Percentiles rank a stretch among this genome's conserved stretches.
These are phyloP conservation scores for Taurulus bubalis DNA, from an alignment of 2,113 vertebrate species.

Conservation along the genomic window DNA sequence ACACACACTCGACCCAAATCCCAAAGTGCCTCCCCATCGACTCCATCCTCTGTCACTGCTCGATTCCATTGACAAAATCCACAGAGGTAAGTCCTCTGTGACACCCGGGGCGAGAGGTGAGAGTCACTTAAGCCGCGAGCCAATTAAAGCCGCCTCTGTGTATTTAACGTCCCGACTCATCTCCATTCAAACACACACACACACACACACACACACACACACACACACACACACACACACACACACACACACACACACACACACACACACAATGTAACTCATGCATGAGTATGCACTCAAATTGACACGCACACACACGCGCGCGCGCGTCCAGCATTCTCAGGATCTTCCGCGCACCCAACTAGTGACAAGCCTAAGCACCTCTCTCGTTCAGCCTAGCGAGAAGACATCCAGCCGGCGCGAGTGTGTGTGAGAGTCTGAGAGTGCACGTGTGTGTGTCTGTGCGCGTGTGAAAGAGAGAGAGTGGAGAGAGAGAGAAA, in stretches of 20 bases:
- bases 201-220: conserved; percentile 39
- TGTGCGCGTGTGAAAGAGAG: conserved; percentile 41
- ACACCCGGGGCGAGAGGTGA: conserved; percentile 65
- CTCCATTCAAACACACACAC: conserved; percentile 55
- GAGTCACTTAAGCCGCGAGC: conserved; percentile 67
- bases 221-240: conserved; percentile 23
- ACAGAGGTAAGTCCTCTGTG: conserved; percentile 65
- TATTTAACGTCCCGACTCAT: conserved; percentile 62
- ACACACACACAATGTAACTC: conserved; percentile 15
- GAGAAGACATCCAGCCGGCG: conserved; percentile 76
- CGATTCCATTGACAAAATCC: conserved; percentile 58
- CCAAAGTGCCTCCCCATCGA: conserved; percentile 24
- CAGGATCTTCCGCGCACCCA: conserved; percentile 55
- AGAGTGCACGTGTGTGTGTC: conserved; percentile 57
- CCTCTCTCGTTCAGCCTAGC: conserved; percentile 83
- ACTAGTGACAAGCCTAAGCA: conserved; percentile 79
- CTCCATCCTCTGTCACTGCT: conserved; percentile 37
- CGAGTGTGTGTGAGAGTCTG: conserved; percentile 65
- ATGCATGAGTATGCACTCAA: conserved; percentile 37
- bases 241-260: conserved; percentile 9
- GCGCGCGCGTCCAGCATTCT: conserved; percentile 43
- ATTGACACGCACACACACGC: conserved; percentile 11
- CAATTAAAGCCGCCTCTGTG: conserved; percentile 71
- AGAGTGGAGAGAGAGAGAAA: conserved; percentile 28
- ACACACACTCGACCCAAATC: conserved; percentile 31